Conservation (phyloP, 2,113 vertebrate species). For the Pseudorhombus dupliciocellatus region DNA sequence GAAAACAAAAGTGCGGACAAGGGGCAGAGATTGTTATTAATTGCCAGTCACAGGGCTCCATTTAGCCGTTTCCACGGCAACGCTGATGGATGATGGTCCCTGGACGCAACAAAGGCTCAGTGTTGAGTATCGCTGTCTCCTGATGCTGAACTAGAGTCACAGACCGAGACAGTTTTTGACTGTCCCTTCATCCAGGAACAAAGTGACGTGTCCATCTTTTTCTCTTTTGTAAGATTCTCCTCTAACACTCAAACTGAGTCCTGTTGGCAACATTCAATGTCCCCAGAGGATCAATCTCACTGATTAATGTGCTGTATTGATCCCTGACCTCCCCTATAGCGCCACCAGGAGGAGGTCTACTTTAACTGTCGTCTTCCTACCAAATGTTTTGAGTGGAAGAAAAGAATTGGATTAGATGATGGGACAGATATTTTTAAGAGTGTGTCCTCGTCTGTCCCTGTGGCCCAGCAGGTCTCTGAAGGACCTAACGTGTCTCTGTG, state of each 20-base stretch:
- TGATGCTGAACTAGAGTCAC: background rate
- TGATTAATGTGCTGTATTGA: too few species aligned
- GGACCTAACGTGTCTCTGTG: background rate
- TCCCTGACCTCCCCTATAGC: too few species aligned
- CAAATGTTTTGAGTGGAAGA: too few species aligned
- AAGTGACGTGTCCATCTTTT: background rate
- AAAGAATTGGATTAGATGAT: too few species aligned
- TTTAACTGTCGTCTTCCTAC: too few species aligned
- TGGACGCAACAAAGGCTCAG: constrained; percentile 63
- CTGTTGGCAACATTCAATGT: too few species aligned
- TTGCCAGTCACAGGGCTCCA: constrained; percentile 56
- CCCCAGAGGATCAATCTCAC: too few species aligned
- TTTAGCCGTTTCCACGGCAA: constrained; percentile 71
- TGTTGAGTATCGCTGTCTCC: constrained; percentile 6
- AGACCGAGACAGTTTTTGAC: background rate
- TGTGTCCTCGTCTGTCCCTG: background rate
- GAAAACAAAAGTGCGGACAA: constrained; percentile 18
- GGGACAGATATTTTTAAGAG: too few species aligned
- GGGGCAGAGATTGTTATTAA: constrained; percentile 55
- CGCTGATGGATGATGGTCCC: constrained; percentile 61
- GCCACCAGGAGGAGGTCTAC: too few species aligned
- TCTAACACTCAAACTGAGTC: too few species aligned
- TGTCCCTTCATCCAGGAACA: background rate
- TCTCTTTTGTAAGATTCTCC: background rate
- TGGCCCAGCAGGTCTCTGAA: too few species aligned